Evolutionary conservation across 2,113 vertebrate genomes (phyloP), one percentile per base, ranked within the genome.

Genomic region (Eptesicus fuscus): DNA sequence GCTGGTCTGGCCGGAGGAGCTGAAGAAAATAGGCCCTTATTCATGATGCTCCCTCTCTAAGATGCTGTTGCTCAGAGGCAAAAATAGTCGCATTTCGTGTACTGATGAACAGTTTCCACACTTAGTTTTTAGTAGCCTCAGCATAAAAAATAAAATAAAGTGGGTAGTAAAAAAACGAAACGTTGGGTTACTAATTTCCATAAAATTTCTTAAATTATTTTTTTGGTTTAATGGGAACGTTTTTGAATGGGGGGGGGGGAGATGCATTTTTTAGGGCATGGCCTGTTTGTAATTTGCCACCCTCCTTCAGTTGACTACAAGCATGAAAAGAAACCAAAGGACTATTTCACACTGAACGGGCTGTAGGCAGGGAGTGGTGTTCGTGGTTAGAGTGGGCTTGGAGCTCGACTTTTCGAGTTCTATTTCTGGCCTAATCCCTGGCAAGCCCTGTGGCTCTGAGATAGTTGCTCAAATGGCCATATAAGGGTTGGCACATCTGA

Each of bases 301-400:
- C 56, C 94, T 94, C 65, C 51, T 96, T 86, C 42, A 89, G 85
- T 85, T 92, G 84, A 94, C 85, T 96, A 42, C 61, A 92, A 95
- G 65, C 49, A 89, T 93, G 83, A 91, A 96, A 71, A 77, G 69
- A 93, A 94, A 95, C 59, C 90, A 77, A 78, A 69, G 92, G 96
- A 91, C 65, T 88, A 95, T 97, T 97, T 97, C 96, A 96, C 96
- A 97, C 94, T 95, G 53, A 88, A 42, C 80, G 78, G 70, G 90
- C 85, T 95, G 94, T 95, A 91, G 94, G 86, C 87, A 96, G 96
- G 97, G 96, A 94, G 92, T 91, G 95, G 95, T 94, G 71, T 65
- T 95, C 61, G 95, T 89, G 95, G 97, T 96, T 91, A 82, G 59
- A 87, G 67, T 73, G 67, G 93, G 88, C 17, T 97, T 74, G 44